Evolutionary conservation across 2,113 vertebrate genomes (phyloP).

Genomic region (Hemiscyllium ocellatum): DNA sequence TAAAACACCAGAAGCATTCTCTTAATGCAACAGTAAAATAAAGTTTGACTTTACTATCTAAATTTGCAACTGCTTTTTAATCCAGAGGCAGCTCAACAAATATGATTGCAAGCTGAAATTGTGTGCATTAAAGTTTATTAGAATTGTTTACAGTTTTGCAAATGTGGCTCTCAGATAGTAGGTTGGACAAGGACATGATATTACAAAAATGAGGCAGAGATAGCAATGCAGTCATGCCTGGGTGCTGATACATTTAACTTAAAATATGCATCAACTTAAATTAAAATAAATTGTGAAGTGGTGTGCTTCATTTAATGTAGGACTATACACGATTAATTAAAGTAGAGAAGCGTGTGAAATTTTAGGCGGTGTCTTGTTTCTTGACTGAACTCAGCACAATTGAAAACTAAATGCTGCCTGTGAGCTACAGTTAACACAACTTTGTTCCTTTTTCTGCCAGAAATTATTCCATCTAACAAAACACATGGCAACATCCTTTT

Average conservation of each 20-base stretch:
- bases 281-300: conserved; percentile 9
- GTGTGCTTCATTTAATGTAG: conserved; percentile 13
- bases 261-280: conserved; percentile 12
- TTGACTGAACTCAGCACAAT: not conserved
- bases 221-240: not conserved
- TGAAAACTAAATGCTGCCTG: not conserved
- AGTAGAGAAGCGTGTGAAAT: not conserved
- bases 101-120: too few relatives aligned
- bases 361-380: not conserved
- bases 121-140: not conserved
- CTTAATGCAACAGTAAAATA: conserved; percentile 2
- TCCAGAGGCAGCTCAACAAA: not conserved
- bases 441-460: not conserved
- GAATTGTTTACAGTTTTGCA: not conserved
- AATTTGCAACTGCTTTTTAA: conserved; percentile 9
- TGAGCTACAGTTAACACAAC: not conserved
- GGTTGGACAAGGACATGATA: not conserved
- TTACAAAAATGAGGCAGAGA: not conserved
- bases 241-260: conserved; percentile 8
- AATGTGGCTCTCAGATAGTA: not conserved
- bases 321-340: not conserved
- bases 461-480: not conserved
- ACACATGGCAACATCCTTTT: not conserved
- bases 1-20: not conserved
- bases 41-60: not conserved